Evolutionary conservation across 2,888 invertebrate genomes (phyloP), one percentile per base, ranked within the genome.

Genomic region (Sinohyriopsis cumingii): DNA sequence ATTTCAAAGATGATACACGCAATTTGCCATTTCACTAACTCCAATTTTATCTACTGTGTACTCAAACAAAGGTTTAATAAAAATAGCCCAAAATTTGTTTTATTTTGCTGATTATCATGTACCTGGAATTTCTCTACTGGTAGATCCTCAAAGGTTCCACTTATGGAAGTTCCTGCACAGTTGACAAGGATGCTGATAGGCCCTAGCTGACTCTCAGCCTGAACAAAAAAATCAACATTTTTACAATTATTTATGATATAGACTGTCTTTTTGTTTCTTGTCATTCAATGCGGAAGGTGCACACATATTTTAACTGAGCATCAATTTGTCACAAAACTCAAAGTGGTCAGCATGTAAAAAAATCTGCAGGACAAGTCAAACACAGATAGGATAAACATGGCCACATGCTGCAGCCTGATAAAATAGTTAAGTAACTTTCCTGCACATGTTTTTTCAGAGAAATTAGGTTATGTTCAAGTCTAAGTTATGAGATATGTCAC

Each of bases 111-210:
- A 67, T 18, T 18, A 54, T 67, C 28, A 65, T 61, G 62, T 84
- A 92, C 92, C 86, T 91, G 89, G 77, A 92, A 91, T 72, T 92
- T 91, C 53, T 93, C 91, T 0, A 93, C 89, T 5, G 94, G 91
- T 75, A 94, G 93, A 76, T 96, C 94, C 88, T 97, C 96, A 86
- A 96, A 93, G 84, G 92, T 92, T 1, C 95, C 94, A 89, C 95
- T 95, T 68, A 95, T 92, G 19, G 96, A 88, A 64, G 88, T 90
- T 5, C 99, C 99, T 62, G 98, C 99, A 91, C 97, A 98, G 89
- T 98, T 98, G 1, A 98, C 92, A 28, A 99, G 91, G 93, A 98
- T 94, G 87, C 94, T 95, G 83, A 99, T 94, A 0, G 96, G 95
- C 0, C 95, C 96, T 57, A 93, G 90, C 59, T 92, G 91, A 45